A percentile compares a stretch with the other conserved stretches of the same genome.
Evolutionary conservation across 2,888 invertebrate species (phyloP).

Genomic region (Ctena decussata): DNA sequence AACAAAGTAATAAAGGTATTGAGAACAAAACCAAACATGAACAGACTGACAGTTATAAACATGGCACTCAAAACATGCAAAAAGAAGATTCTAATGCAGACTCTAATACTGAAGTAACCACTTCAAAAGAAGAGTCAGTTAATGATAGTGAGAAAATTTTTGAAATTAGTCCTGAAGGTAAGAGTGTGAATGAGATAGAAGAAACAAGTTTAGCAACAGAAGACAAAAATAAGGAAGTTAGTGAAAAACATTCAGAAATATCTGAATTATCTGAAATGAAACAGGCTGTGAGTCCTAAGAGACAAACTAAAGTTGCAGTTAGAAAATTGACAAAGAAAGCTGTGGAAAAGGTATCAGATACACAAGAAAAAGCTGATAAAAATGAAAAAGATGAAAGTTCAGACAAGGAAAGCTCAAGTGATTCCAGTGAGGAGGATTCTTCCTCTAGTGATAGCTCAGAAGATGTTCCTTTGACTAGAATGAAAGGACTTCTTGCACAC

Average conservation of each 20-base stretch:
- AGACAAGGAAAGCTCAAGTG: slow-evolving; percentile 85
- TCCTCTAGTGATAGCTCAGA: neutral
- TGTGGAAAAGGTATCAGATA: too few relatives aligned
- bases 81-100: too few relatives aligned
- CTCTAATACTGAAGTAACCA: too few relatives aligned
- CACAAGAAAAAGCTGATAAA: neutral
- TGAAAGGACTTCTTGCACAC: slow-evolving; percentile 45
- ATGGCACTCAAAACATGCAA: too few relatives aligned
- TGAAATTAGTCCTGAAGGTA: too few relatives aligned
- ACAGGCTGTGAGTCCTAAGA: neutral
- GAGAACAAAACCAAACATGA: too few relatives aligned
- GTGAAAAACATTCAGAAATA: neutral
- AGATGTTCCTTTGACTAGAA: neutral
- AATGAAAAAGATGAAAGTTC: neutral
- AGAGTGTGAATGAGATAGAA: too few relatives aligned
- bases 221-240: slow-evolving; percentile 15
- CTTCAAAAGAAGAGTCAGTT: slow-evolving; percentile 83
- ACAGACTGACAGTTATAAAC: too few relatives aligned
- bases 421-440: slow-evolving; percentile 57
- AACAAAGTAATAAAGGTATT: too few relatives aligned
- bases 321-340: neutral
- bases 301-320: neutral
- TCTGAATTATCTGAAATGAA: neutral
- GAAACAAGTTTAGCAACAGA: too few relatives aligned
- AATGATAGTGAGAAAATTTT: slow-evolving; percentile 85